Evolutionary conservation across 2,797 vertebrate species (phyloP), one percentile per base, ranked within the genome.

Genomic region (Lutjanus argentimaculatus): DNA sequence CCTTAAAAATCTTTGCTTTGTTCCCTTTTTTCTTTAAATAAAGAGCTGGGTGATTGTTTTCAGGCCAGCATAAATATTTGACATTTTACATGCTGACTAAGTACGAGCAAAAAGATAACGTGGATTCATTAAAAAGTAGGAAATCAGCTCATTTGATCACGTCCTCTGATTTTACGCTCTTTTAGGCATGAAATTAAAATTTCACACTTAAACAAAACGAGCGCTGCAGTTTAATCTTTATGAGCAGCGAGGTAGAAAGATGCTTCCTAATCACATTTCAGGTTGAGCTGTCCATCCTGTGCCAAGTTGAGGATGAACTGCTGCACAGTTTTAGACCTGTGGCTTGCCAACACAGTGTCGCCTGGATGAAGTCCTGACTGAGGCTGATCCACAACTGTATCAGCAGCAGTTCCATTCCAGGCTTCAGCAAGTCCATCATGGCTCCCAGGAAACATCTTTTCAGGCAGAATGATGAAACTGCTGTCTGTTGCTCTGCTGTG

Each of bases 131-230:
- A 45, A 57, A 58, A 79, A 57, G 15, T 2, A 51, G 72, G 15
- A 62, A 15, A 46, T 79, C 63, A 2, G 12, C 63, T 83, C 8
- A 25, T 77, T 77, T 52, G 12, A 79, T 69, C 68, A 61, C 61
- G 40, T 36, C 55, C 48, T 56, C 59, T 19, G 53, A 83, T 85
- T 80, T 53, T 71, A 16, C 2, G 48, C 73, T 85, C 81, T 72
- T 79, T 67, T 67, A 56, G 77, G 85, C 86, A 43, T 90, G 85
- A 90, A 88, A 92, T 89, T 82, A 80, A 86, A 86, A 71, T 61
- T 42, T 72, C 74, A 73, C 71, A 65, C 69, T 82, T 17, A 67
- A 67, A 64, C 19, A 43, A 12, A 79, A 51, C 8, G 2, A 7
- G 19, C 30, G 45, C 36, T 25, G 17, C 42, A 72, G 45, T 85